Percentiles rank a stretch among this genome's conserved stretches.
These are phyloP conservation scores for Naso thynnoides DNA, from an alignment of 2,797 vertebrate genomes.

Conservation along the genomic window DNA sequence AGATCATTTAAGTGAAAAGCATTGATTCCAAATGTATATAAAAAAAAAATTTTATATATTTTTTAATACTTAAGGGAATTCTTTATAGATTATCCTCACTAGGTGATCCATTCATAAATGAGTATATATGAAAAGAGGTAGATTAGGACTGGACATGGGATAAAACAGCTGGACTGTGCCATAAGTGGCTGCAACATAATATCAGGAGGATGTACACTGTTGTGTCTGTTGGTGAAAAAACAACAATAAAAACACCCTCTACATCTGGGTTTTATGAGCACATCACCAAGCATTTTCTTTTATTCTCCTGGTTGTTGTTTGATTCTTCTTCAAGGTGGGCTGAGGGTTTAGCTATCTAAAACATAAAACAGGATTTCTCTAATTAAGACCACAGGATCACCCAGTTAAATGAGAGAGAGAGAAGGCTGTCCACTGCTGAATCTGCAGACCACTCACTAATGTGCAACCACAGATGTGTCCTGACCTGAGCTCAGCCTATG, in stretches of 20 bases:
- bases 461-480: constrained; percentile 27
- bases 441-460: constrained; percentile 8
- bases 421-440: background rate
- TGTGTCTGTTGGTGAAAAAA: background rate
- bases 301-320: constrained; percentile 49
- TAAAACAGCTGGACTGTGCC: background rate
- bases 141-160: background rate
- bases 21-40: background rate
- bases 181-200: background rate
- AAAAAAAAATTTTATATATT: too few relatives aligned
- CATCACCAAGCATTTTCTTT: constrained; percentile 20
- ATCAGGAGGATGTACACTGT: background rate
- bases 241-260: constrained; percentile 1
- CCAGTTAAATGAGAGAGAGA: background rate
- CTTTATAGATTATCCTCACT: background rate
- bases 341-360: constrained; percentile 43
- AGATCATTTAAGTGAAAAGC: constrained; percentile 7
- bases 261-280: constrained; percentile 49
- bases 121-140: constrained; percentile 2
- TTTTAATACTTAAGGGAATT: background rate
- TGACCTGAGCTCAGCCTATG: constrained; percentile 24
- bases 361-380: constrained; percentile 49
- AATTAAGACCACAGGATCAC: constrained; percentile 15
- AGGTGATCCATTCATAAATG: constrained; percentile 6
- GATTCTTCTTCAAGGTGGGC: constrained; percentile 34